Evolutionary conservation across 1,140 invertebrate species (phyloP).

Genomic region (Dermatophagoides farinae): DNA sequence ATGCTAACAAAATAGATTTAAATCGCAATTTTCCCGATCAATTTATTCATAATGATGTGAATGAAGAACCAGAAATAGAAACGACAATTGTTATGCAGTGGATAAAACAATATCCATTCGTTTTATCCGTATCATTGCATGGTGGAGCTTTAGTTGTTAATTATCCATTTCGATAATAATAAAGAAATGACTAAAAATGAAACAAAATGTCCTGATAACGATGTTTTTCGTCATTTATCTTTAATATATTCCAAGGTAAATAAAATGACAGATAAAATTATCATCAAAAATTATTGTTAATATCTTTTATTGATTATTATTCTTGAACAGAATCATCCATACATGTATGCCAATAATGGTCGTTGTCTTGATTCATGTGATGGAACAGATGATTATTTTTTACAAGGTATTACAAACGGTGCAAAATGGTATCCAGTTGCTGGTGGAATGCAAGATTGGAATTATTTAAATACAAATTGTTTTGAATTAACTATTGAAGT

Average conservation of each 20-base stretch:
- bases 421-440: constrained; percentile 58
- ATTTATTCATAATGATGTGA: constrained; percentile 59
- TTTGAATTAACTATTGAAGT: constrained; percentile 86
- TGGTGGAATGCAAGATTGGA: constrained; percentile 92
- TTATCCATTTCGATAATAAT: constrained; percentile 64
- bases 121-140: constrained; percentile 84
- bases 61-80: constrained; percentile 50
- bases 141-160: constrained; percentile 82
- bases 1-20: constrained; percentile 47
- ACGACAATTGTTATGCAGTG: constrained; percentile 74
- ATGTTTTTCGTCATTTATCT: constrained; percentile 56
- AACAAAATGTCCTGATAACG: constrained; percentile 51
- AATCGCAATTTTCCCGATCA: constrained; percentile 78
- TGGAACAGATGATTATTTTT: constrained; percentile 32
- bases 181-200: constrained; percentile 30
- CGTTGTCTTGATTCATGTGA: constrained; percentile 35
- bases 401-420: constrained; percentile 61
- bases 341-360: constrained; percentile 2
- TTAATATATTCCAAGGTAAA: constrained; percentile 41
- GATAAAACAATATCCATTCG: constrained; percentile 63
- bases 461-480: constrained; percentile 71
- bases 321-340: constrained; percentile 27
- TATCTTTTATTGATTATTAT: not conserved
- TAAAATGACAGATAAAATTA: not conserved
- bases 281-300: not conserved